A percentile compares a stretch with the other conserved stretches of the same genome.
Conservation (phyloP, 2,888 invertebrate species). For the Cordilura impudica region DNA sequence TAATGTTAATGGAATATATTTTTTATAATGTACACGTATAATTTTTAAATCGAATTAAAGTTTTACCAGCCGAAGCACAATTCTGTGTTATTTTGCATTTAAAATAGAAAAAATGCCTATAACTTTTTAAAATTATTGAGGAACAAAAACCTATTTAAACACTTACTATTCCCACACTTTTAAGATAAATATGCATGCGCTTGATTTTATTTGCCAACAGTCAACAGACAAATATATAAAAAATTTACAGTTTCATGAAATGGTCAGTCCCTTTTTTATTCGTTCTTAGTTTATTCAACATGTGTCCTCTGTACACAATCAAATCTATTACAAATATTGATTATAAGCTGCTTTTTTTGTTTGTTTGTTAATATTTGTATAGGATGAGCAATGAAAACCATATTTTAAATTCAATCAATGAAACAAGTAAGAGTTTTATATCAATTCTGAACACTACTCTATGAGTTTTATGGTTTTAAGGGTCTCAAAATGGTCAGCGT, state of each 20-base stretch:
- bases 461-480: no score
- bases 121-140: no score
- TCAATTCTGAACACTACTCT: no score
- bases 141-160: neutral
- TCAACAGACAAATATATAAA: constrained; percentile 26
- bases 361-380: neutral
- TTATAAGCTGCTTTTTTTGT: no score
- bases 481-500: no score
- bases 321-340: constrained; percentile 27
- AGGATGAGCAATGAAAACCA: neutral
- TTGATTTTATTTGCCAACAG: constrained; percentile 1
- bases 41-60: no score
- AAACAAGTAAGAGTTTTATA: neutral
- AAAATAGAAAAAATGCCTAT: no score
- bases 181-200: neutral
- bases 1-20: no score
- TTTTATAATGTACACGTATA: no score
- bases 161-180: neutral
- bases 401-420: neutral
- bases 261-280: neutral
- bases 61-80: no score
- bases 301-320: neutral
- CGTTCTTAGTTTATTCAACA: neutral
- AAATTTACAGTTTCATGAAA: constrained; percentile 10
- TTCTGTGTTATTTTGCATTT: no score